Conservation (phyloP, 2,797 vertebrate species). For the Falco berigora region DNA sequence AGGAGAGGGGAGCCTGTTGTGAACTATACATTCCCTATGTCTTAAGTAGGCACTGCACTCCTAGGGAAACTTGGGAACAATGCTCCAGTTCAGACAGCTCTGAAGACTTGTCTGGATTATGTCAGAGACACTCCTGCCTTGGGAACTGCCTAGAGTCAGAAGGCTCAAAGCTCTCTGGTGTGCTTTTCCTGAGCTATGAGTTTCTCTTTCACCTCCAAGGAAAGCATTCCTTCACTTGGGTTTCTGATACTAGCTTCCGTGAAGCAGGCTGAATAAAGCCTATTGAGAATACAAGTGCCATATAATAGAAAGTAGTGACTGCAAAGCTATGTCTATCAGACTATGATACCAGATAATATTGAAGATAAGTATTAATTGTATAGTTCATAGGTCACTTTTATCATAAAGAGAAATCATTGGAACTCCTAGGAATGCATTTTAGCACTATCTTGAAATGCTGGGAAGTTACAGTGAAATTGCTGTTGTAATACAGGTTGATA, state of each 20-base stretch:
- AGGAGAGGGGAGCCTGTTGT: not conserved
- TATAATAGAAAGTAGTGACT: not conserved
- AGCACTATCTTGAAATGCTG: not conserved
- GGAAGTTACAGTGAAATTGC: not conserved
- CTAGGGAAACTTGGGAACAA: not conserved
- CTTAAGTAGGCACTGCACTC: not conserved
- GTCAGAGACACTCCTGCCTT: not conserved
- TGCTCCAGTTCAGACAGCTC: not conserved
- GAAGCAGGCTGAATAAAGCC: not conserved
- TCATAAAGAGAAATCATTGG: not conserved
- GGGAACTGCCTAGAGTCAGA: not conserved
- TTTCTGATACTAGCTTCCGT: not conserved
- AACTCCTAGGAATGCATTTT: not conserved
- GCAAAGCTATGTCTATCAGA: not conserved
- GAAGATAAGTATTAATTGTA: not conserved
- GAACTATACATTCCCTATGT: accelerated
- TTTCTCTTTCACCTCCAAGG: not conserved
- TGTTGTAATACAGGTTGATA: not conserved
- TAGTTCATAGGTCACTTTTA: not conserved
- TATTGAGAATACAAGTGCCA: not conserved
- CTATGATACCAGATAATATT: not conserved
- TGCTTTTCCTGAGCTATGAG: not conserved
- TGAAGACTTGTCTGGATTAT: not conserved
- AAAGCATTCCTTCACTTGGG: not conserved
- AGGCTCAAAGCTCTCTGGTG: not conserved